Conservation (phyloP, 2,797 vertebrate species). For the Somateria mollissima region DNA sequence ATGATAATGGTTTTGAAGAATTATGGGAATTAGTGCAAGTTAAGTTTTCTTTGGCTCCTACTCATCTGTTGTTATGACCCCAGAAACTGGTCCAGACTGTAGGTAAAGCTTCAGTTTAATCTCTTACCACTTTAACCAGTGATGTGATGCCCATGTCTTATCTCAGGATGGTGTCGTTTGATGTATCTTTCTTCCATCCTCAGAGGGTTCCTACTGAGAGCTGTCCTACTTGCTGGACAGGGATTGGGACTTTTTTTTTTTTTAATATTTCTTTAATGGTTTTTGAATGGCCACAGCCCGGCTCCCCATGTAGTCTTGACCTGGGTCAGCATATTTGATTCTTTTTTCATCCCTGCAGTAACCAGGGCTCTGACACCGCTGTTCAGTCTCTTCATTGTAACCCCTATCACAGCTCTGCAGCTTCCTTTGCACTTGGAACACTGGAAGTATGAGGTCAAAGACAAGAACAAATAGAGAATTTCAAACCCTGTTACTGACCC, state of each 20-base stretch:
- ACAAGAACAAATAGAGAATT: neutral
- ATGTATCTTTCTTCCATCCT: slow-evolving; percentile 21
- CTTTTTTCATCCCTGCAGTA: neutral
- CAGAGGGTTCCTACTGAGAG: slow-evolving; percentile 26
- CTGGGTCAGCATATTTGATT: neutral
- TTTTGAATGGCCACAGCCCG: slow-evolving; percentile 7
- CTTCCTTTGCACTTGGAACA: neutral
- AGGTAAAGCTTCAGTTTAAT: slow-evolving; percentile 25
- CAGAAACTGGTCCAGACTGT: slow-evolving; percentile 10
- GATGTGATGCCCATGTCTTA: neutral
- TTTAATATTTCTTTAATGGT: neutral
- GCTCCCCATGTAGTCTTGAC: slow-evolving; percentile 1
- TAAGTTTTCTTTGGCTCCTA: neutral
- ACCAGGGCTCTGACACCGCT: neutral
- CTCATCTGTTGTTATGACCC: slow-evolving; percentile 7
- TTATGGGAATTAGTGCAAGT: neutral
- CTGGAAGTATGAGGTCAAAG: neutral
- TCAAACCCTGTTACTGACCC: neutral
- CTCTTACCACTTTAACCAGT: neutral
- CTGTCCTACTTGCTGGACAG: slow-evolving; percentile 45
- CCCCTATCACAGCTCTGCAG: neutral
- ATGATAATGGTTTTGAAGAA: neutral
- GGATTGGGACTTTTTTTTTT: slow-evolving; percentile 4
- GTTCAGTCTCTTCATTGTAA: neutral
- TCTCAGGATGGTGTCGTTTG: neutral